Percentiles rank a stretch among this genome's conserved stretches.
These are phyloP conservation scores for Meriones unguiculatus DNA, from an alignment of 2,113 vertebrate species.

Conservation along the genomic window DNA sequence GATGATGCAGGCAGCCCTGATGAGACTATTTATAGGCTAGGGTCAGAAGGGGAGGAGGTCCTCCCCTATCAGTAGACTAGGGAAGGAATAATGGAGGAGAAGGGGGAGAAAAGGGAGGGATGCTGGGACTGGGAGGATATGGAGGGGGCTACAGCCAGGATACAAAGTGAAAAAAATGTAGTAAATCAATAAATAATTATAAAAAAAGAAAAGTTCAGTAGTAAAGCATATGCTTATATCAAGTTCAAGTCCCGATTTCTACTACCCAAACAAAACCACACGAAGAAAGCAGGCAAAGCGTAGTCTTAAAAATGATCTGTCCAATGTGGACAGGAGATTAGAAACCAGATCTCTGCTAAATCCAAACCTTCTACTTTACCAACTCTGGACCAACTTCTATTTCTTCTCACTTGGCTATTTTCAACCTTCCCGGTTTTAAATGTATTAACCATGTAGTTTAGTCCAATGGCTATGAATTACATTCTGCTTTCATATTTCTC, in stretches of 20 bases:
- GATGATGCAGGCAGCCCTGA: no score
- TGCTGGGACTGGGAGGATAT: no score
- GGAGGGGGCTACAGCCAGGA: no score
- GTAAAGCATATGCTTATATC: neutral
- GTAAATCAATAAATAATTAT: no score
- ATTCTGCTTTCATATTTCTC: slow-evolving; percentile 21
- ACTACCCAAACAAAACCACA: no score
- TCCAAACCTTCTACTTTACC: neutral
- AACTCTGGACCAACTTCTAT: slow-evolving; percentile 17
- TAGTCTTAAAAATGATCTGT: neutral
- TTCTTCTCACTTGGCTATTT: slow-evolving; percentile 35
- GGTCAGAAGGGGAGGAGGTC: no score
- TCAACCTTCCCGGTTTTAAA: neutral
- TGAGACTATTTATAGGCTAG: no score
- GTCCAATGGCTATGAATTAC: neutral
- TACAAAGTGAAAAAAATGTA: no score
- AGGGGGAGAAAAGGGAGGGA: no score
- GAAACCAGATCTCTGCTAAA: slow-evolving; percentile 14
- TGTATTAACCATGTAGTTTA: neutral
- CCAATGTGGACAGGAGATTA: neutral
- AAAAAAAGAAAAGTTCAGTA: neutral
- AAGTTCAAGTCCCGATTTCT: neutral
- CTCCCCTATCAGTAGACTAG: no score
- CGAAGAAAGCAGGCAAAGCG: neutral
- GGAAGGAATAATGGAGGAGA: no score